A percentile compares a stretch with the other conserved stretches of the same genome.
phyloP scores from a whole-genome alignment of 2,113 vertebrate species.

The Catharus bicknelli region DNA sequence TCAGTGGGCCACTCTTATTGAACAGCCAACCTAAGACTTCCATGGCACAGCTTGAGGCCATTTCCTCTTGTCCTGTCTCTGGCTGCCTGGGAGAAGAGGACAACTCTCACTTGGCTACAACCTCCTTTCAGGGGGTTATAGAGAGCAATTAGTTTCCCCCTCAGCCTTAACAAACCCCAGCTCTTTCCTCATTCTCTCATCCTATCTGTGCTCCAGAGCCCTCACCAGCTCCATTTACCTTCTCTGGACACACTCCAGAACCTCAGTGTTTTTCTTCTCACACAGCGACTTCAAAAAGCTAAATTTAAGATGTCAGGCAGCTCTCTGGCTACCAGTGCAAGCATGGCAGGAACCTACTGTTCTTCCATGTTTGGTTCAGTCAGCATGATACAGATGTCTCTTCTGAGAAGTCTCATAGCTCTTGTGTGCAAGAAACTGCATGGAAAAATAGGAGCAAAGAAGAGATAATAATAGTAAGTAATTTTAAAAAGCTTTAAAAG shows the following conservation, averaged over 20 bases:
- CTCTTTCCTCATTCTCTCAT: not conserved
- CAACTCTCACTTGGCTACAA: not conserved
- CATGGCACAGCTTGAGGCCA: not conserved
- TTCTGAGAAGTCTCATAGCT: not conserved
- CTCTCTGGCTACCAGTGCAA: not conserved
- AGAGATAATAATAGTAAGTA: not conserved
- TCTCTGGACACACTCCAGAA: not conserved
- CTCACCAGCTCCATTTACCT: not conserved
- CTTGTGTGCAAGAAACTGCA: not conserved
- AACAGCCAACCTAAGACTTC: not conserved
- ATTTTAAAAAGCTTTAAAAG: not conserved
- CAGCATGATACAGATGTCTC: not conserved
- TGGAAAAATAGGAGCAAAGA: not conserved
- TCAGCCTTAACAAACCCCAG: not conserved
- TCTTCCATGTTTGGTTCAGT: not conserved
- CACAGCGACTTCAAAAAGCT: not conserved
- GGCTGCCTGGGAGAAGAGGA: not conserved
- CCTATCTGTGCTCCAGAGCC: not conserved
- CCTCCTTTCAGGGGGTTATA: not conserved
- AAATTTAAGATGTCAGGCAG: not conserved
- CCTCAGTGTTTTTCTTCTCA: not conserved
- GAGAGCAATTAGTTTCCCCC: not conserved
- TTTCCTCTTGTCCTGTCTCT: not conserved
- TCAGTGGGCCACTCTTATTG: not conserved
- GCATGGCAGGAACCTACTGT: not conserved